Evolutionary conservation across 2,888 invertebrate genomes (phyloP).

Genomic region (Drosophila flavopinicola): DNA sequence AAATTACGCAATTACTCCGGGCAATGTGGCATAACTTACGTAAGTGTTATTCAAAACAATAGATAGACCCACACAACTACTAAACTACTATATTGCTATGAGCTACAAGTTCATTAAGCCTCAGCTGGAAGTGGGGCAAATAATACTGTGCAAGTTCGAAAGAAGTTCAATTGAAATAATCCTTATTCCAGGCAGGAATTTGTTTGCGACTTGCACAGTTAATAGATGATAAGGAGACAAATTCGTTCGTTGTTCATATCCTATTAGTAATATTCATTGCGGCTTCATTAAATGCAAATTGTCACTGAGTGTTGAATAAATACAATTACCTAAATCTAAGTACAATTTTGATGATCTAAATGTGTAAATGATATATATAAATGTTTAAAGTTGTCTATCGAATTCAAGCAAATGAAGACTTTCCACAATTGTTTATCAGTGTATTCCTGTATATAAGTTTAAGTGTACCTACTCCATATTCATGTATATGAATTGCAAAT

Average conservation of each 20-base stretch:
- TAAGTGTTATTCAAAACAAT: neutral
- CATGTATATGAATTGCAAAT: slow-evolving; percentile 14
- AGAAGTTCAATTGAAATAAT: too few relatives aligned
- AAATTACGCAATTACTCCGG: neutral
- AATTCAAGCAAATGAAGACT: slow-evolving; percentile 59
- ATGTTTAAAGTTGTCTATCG: slow-evolving; percentile 18
- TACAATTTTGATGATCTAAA: slow-evolving; percentile 13
- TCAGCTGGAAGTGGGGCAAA: neutral
- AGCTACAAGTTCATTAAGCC: neutral
- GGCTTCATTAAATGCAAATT: slow-evolving; percentile 23
- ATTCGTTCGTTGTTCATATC: slow-evolving; percentile 22
- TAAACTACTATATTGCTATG: neutral
- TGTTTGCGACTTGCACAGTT: too few relatives aligned
- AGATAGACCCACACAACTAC: slow-evolving; percentile 4
- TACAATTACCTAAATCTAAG: slow-evolving; percentile 5
- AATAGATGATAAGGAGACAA: neutral
- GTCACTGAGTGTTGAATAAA: slow-evolving; percentile 19
- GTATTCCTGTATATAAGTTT: slow-evolving; percentile 22
- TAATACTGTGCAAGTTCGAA: neutral
- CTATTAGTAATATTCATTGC: slow-evolving; percentile 20
- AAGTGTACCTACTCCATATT: slow-evolving; percentile 5
- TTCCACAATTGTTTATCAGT: slow-evolving; percentile 18
- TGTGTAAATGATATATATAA: slow-evolving; percentile 18
- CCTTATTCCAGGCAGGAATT: too few relatives aligned
- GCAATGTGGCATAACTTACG: neutral